Evolutionary conservation across 2,113 vertebrate genomes (phyloP).

Genomic region (Macrotus californicus): DNA sequence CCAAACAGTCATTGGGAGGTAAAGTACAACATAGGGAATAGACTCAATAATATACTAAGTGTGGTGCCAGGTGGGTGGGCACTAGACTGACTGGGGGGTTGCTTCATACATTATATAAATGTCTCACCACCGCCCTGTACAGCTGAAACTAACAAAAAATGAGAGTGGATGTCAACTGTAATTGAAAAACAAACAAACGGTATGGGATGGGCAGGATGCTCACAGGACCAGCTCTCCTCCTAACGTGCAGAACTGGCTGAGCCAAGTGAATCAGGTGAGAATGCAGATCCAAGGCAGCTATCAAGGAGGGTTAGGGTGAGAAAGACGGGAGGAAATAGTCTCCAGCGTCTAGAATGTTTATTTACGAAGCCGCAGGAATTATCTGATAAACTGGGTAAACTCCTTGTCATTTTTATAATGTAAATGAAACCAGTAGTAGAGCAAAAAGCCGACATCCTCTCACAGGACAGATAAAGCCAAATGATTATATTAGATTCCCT

Average conservation of each 20-base stretch:
- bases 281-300: background rate
- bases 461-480: slow-evolving; percentile 32
- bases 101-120: background rate
- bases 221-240: background rate
- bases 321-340: background rate
- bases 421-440: slow-evolving; percentile 51
- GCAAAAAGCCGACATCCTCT: slow-evolving; percentile 17
- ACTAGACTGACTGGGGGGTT: background rate
- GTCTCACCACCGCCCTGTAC: background rate
- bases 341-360: slow-evolving; percentile 5
- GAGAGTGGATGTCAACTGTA: background rate
- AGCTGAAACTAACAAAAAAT: background rate
- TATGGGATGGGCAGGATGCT: background rate
- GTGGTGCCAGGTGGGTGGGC: background rate
- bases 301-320: background rate
- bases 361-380: slow-evolving; percentile 53
- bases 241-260: background rate
- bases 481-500: slow-evolving; percentile 47
- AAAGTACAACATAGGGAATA: background rate
- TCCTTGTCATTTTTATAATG: slow-evolving; percentile 61
- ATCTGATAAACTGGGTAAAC: slow-evolving; percentile 60
- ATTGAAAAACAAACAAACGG: background rate
- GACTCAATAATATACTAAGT: background rate
- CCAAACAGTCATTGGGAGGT: background rate
- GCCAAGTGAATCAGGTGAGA: background rate